Percentiles rank a stretch among this genome's conserved stretches.
phyloP scores from a whole-genome alignment of 2,797 vertebrate species.

The Numenius phaeopus region DNA sequence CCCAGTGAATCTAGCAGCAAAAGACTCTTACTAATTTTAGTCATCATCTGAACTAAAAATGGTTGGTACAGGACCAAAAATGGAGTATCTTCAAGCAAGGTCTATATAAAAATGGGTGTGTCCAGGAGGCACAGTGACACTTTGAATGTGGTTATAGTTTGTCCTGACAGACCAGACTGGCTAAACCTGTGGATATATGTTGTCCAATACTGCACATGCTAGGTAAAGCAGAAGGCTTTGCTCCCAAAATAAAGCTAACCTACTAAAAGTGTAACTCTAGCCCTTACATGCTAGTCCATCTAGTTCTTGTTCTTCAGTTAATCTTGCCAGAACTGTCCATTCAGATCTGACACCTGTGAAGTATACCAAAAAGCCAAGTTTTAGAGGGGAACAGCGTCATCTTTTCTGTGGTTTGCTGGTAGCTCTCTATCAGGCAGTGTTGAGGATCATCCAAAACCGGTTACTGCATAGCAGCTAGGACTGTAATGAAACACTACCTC shows the following conservation, averaged over 20 bases:
- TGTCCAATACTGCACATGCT: neutral
- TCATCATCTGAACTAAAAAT: conserved; percentile 41
- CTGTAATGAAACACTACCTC: neutral
- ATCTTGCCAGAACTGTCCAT: neutral
- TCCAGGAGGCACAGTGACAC: conserved; percentile 70
- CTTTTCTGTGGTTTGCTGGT: neutral
- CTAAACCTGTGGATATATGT: neutral
- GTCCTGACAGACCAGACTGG: conserved; percentile 39
- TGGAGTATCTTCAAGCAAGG: conserved; percentile 37
- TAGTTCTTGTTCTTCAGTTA: neutral
- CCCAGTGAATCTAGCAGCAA: neutral
- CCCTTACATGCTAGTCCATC: neutral
- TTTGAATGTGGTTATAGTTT: conserved; percentile 32
- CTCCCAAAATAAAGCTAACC: neutral
- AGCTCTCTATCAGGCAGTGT: neutral
- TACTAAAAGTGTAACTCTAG: accelerated
- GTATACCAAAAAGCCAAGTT: neutral
- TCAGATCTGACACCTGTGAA: neutral
- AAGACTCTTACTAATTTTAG: neutral
- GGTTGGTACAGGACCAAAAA: conserved; percentile 40
- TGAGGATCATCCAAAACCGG: neutral
- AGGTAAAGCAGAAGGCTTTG: neutral
- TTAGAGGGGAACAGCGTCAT: neutral
- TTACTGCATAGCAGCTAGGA: neutral
- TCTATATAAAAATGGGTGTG: conserved; percentile 76